A percentile compares a stretch with the other conserved stretches of the same genome.
These are phyloP conservation scores for Leptodactylus fallax DNA, from an alignment of 2,797 vertebrate species.

Conservation along the genomic window DNA sequence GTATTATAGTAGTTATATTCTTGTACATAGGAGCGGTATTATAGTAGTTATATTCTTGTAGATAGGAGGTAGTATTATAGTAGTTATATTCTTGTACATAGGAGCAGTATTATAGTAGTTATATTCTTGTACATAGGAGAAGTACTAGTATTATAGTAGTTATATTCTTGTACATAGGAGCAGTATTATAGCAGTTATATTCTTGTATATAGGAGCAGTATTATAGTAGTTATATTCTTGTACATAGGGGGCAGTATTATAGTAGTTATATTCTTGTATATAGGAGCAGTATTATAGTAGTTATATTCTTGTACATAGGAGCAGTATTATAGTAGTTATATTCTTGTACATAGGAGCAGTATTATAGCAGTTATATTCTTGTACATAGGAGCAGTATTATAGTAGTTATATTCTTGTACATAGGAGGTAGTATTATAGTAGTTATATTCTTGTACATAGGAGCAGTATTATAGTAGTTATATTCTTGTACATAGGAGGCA, in stretches of 20 bases:
- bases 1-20: no score
- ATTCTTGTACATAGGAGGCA: neutral
- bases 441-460: conserved; percentile 8
- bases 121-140: neutral
- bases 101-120: neutral
- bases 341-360: conserved; percentile 1
- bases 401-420: conserved; percentile 8
- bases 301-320: neutral
- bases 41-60: no score
- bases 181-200: no score
- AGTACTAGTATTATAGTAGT: no score
- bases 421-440: neutral
- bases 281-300: conserved; percentile 5
- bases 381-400: conserved; percentile 1
- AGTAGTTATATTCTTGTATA: conserved; percentile 5
- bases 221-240: neutral
- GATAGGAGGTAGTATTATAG: neutral
- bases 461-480: neutral
- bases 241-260: neutral
- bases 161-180: no score
- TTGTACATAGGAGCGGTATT: no score
- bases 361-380: conserved; percentile 4
- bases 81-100: conserved; percentile 5
- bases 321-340: conserved; percentile 5
- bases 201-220: no score